Percentiles rank a stretch among this genome's conserved stretches.
Evolutionary conservation across 1,140 invertebrate species (phyloP).

Genomic region (Trachymyrmex septentrionalis): DNA sequence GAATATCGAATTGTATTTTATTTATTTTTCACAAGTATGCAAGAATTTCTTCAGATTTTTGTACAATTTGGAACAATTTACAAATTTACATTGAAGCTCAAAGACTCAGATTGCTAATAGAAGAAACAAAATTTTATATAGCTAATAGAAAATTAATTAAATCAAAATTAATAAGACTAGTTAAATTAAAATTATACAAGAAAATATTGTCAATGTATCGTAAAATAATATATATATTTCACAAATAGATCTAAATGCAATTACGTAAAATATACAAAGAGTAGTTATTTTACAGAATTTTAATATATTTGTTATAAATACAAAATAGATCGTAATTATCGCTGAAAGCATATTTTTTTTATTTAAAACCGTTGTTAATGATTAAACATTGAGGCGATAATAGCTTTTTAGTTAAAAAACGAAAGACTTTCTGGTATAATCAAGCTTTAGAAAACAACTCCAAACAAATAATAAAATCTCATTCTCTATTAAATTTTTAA

Average conservation of each 20-base stretch:
- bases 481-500: slow-evolving; percentile 5
- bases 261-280: neutral
- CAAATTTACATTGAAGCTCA: too few relatives aligned
- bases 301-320: slow-evolving; percentile 13
- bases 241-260: neutral
- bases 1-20: too few relatives aligned
- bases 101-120: too few relatives aligned
- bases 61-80: too few relatives aligned
- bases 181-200: neutral
- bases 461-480: neutral
- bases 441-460: neutral
- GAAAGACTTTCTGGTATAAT: neutral
- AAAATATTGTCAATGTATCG: neutral
- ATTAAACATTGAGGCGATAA: neutral
- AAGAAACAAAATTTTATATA: too few relatives aligned
- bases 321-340: neutral
- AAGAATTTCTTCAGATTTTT: too few relatives aligned
- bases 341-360: neutral
- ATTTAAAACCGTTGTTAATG: slow-evolving; percentile 3
- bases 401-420: neutral
- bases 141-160: neutral
- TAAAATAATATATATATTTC: neutral
- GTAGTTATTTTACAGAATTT: neutral
- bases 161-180: neutral
- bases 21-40: too few relatives aligned